Conservation (phyloP, 2,888 invertebrate species). For the Eristalis arbustorum region DNA sequence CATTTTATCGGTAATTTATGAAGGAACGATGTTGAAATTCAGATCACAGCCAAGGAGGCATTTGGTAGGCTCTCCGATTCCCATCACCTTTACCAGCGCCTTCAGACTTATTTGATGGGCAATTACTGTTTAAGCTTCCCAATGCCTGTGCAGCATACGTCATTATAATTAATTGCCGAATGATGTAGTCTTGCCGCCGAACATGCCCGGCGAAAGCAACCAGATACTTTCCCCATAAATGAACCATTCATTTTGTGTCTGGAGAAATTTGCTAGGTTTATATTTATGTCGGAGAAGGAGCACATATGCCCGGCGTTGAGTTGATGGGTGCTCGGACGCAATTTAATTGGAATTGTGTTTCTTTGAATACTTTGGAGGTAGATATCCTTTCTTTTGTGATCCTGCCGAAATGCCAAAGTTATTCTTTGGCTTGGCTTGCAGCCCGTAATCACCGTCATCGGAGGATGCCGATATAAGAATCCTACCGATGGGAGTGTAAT, state of each 20-base stretch:
- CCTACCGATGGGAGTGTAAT: not conserved
- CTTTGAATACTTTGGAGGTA: not conserved
- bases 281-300: not conserved
- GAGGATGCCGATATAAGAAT: not conserved
- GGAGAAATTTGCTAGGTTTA: not conserved
- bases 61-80: not conserved
- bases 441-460: not conserved
- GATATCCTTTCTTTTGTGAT: not conserved
- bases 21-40: constrained; percentile 10
- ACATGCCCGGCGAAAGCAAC: not conserved
- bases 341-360: not conserved
- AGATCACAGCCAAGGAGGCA: not conserved
- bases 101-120: constrained; percentile 10
- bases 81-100: not conserved
- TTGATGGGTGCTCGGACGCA: not conserved
- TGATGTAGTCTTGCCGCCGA: not conserved
- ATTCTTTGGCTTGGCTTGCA: not conserved
- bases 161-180: not conserved
- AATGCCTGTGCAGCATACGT: not conserved
- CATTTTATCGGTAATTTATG: constrained; percentile 34
- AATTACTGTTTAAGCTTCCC: constrained; percentile 12
- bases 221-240: not conserved
- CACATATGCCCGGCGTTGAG: not conserved
- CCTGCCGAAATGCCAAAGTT: not conserved
- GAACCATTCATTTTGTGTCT: not conserved